Base-by-base conservation (phyloP, 2,113 vertebrate genomes). In the Semicossyphus pulcher region DNA sequence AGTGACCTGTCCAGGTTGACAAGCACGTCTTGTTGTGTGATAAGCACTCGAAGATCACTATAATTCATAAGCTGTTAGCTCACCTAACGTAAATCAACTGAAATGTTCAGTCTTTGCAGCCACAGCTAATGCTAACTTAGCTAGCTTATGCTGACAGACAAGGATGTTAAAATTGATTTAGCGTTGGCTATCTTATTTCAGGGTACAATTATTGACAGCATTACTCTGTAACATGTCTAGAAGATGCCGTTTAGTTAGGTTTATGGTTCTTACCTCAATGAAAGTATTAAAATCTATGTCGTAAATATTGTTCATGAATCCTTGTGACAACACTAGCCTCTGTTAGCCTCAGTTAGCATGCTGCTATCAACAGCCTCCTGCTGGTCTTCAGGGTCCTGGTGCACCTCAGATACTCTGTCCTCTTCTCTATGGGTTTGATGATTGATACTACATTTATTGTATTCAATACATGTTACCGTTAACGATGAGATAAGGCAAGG, bases 261-360 rank as follows among this genome's bases (percentile, higher is more conserved):
- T 11, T 39, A 12, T 49, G 14, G 16, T 31, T 53, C 92, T 89
- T 86, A 93, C 92, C 91, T 91, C 83, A 80, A 54, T 80, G 20
- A 49, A 61, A 71, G 12, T 47, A 20, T 78, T 76, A 62, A 81
- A 70, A 72, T 59, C 16, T 68, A 4, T 42, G 23, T 28, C 1
- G 58, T 54, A 53, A 61, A 68, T 29, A 71, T 37, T 26, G 69
- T 37, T 89, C 81, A 88, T 86, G 59, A 82, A 87, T 80, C 82
- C 82, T 29, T 77, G 16, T 85, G 29, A 70, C 70, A 81, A 53
- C 74, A 77, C 39, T 32, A 69, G 78, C 69, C 8, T 62, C 41
- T 57, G 72, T 66, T 90, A 69, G 78, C 69, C 8, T 62, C 41
- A 54, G 72, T 66, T 90, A 86, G 81, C 86, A 86, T 81, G 44